Conservation (phyloP, 2,888 invertebrate genomes). For the Drosophila paramelanica region DNA sequence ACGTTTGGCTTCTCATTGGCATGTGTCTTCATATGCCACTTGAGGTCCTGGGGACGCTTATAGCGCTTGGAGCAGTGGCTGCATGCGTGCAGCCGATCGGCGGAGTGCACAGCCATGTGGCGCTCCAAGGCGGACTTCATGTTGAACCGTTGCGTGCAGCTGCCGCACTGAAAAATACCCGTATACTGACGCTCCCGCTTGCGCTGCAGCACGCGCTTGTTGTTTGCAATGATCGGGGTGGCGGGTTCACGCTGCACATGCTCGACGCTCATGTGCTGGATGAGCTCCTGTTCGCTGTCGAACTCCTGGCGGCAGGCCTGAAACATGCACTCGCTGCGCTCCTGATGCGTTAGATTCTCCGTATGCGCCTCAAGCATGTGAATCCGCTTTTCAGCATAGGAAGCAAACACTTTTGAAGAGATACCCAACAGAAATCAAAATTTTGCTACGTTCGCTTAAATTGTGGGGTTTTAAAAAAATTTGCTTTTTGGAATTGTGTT, state of each 20-base stretch:
- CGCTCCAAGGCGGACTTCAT: constrained; percentile 82
- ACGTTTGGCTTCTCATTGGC: constrained; percentile 78
- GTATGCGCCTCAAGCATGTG: constrained; percentile 79
- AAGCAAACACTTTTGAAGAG: constrained; percentile 72
- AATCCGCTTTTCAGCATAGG: constrained; percentile 80
- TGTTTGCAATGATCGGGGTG: constrained; percentile 64
- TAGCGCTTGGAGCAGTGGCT: constrained; percentile 79
- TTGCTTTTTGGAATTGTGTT: not conserved
- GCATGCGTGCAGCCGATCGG: constrained; percentile 77
- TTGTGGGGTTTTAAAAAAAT: not conserved
- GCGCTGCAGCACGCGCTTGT: constrained; percentile 78
- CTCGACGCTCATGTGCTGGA: constrained; percentile 70
- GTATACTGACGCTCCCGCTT: constrained; percentile 77
- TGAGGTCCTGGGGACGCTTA: constrained; percentile 81
- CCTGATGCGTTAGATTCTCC: constrained; percentile 77
- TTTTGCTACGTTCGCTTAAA: not conserved
- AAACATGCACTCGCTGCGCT: constrained; percentile 82
- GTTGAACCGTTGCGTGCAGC: constrained; percentile 79
- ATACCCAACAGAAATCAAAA: not conserved
- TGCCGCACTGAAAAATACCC: constrained; percentile 78
- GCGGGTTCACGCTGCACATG: constrained; percentile 63
- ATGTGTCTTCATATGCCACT: constrained; percentile 82
- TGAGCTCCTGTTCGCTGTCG: constrained; percentile 67
- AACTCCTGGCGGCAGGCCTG: constrained; percentile 73
- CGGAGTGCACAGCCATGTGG: constrained; percentile 78